Percentiles rank a stretch among this genome's conserved stretches.
phyloP scores from a whole-genome alignment of 37 sponge, comb jelly and placozoan genomes.

The Cliona cf. orientalis region DNA sequence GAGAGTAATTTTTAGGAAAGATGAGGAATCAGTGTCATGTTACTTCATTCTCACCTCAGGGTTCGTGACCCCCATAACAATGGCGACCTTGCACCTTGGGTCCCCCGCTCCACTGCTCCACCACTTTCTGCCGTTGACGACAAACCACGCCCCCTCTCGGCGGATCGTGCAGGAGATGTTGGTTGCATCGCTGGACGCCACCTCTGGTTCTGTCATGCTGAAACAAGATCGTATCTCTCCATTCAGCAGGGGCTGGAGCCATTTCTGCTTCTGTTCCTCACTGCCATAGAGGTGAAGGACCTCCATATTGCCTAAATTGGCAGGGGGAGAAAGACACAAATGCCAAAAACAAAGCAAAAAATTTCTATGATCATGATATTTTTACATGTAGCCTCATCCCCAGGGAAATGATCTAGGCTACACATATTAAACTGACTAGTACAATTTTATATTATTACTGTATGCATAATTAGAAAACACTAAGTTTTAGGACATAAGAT shows the following conservation, averaged over 20 bases:
- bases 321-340: not conserved
- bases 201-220: constrained; percentile 86
- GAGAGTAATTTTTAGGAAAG: not conserved
- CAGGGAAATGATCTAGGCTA: no score
- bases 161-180: constrained; percentile 75
- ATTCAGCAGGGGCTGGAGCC: constrained; percentile 89
- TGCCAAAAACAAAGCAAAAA: not conserved
- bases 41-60: not conserved
- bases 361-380: no score
- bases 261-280: constrained; percentile 80
- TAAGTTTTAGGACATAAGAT: not conserved
- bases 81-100: constrained; percentile 80
- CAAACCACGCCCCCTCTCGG: constrained; percentile 63
- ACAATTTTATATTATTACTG: not conserved
- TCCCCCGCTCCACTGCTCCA: constrained; percentile 94
- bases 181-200: constrained; percentile 95
- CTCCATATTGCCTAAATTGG: constrained; percentile 88
- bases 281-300: constrained; percentile 87
- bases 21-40: not conserved
- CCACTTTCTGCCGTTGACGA: constrained; percentile 93
- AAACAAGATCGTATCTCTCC: constrained; percentile 91
- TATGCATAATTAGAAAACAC: not conserved
- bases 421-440: no score
- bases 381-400: no score
- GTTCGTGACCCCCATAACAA: constrained; percentile 65